phyloP scores from a whole-genome alignment of 2,888 invertebrate genomes.

The Epinotia demarniana region DNA sequence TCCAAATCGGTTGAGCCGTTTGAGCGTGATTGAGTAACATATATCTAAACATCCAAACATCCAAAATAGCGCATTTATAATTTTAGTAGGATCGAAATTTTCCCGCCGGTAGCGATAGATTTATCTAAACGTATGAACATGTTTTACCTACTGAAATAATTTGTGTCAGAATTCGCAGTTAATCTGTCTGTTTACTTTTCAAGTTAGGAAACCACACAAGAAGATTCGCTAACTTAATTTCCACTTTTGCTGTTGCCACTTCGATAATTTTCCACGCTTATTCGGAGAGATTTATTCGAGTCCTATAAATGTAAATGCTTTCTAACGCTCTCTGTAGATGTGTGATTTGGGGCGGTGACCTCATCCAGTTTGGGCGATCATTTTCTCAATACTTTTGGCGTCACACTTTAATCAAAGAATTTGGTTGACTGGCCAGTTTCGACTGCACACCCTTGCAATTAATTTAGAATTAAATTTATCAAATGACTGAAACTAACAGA shows the following conservation, averaged over 20 bases:
- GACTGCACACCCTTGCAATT: background rate
- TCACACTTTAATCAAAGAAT: background rate
- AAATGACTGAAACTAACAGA: constrained; percentile 10
- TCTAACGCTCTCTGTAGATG: constrained; percentile 8
- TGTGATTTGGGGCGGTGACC: constrained; percentile 9
- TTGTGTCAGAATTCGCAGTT: constrained; percentile 6
- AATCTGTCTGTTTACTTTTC: constrained; percentile 34
- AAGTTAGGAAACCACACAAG: constrained; percentile 40
- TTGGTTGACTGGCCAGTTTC: background rate
- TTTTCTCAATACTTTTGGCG: background rate
- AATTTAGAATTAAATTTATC: background rate
- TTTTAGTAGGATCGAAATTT: background rate
- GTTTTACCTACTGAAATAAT: constrained; percentile 24
- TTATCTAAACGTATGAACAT: constrained; percentile 2
- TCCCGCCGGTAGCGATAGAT: constrained; percentile 1
- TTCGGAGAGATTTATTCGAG: constrained; percentile 27
- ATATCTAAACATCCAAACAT: too few species aligned
- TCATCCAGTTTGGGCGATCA: constrained; percentile 3
- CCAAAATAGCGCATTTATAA: too few species aligned
- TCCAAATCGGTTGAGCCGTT: too few species aligned
- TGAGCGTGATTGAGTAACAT: too few species aligned
- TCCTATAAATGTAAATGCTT: constrained; percentile 28
- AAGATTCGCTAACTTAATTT: constrained; percentile 40
- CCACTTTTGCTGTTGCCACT: constrained; percentile 28
- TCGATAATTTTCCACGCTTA: constrained; percentile 32